Conservation (phyloP, 2,888 invertebrate genomes). For the Hypercompe scribonia region DNA sequence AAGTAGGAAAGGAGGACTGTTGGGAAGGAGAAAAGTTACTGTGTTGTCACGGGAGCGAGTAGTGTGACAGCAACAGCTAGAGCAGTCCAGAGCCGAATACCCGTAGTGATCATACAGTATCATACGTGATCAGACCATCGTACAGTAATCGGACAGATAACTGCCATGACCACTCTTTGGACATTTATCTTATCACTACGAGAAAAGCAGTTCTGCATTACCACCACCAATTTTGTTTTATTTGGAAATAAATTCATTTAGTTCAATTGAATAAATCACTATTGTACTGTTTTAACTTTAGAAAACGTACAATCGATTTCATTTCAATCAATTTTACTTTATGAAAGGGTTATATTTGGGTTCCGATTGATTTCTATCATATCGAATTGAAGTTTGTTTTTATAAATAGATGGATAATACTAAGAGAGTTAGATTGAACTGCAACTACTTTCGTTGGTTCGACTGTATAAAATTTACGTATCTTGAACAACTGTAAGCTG, state of each 20-base stretch:
- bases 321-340: neutral
- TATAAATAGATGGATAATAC: neutral
- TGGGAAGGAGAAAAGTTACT: neutral
- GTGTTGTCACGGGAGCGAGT: neutral
- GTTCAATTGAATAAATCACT: neutral
- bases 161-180: neutral
- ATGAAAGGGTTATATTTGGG: neutral
- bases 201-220: neutral
- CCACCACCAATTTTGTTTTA: neutral
- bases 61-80: neutral
- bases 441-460: too few relatives aligned
- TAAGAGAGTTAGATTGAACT: neutral
- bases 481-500: neutral
- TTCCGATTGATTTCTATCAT: neutral
- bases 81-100: neutral
- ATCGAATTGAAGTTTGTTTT: neutral
- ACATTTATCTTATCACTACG: neutral
- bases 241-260: neutral
- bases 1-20: neutral
- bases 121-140: too few relatives aligned
- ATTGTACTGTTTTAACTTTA: neutral
- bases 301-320: neutral
- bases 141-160: neutral
- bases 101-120: neutral
- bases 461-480: neutral